These are phyloP conservation scores for Maccullochella peelii DNA, from an alignment of 2,113 vertebrate genomes.

Conservation along the genomic window DNA sequence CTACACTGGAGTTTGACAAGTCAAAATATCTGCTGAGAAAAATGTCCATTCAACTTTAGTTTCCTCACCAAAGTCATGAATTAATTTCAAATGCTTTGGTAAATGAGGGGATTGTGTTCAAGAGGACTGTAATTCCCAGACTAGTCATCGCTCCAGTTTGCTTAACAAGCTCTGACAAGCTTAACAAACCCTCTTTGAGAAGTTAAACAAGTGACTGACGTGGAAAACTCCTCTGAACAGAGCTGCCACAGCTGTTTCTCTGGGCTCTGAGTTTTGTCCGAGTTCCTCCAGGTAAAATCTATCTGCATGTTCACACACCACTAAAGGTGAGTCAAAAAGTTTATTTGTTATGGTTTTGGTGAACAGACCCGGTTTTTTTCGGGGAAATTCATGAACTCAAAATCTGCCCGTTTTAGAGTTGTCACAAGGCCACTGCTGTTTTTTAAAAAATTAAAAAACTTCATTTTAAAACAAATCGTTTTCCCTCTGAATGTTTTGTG, in stretches of 20 bases:
- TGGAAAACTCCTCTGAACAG: slow-evolving; percentile 15
- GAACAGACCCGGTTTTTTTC: too few species aligned
- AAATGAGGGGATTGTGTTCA: not conserved
- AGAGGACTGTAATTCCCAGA: not conserved
- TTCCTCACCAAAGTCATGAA: not conserved
- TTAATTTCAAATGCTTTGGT: not conserved
- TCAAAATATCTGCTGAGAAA: not conserved
- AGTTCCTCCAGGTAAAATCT: slow-evolving; percentile 21
- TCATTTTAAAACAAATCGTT: too few species aligned
- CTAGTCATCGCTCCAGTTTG: not conserved
- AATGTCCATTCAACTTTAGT: not conserved
- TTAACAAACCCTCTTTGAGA: slow-evolving; percentile 3
- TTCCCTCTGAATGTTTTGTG: too few species aligned
- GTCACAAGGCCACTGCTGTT: too few species aligned
- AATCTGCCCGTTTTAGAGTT: too few species aligned
- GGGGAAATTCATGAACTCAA: too few species aligned
- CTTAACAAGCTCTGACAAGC: slow-evolving; percentile 45
- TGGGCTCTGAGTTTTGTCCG: not conserved
- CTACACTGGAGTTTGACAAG: not conserved
- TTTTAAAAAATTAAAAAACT: too few species aligned
- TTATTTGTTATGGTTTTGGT: too few species aligned
- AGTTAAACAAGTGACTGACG: slow-evolving; percentile 8
- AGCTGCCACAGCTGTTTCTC: not conserved
- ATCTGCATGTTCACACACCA: too few species aligned
- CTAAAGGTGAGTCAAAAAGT: too few species aligned